phyloP scores from a whole-genome alignment of 1,140 invertebrate species.

The Rhynchophorus ferrugineus region DNA sequence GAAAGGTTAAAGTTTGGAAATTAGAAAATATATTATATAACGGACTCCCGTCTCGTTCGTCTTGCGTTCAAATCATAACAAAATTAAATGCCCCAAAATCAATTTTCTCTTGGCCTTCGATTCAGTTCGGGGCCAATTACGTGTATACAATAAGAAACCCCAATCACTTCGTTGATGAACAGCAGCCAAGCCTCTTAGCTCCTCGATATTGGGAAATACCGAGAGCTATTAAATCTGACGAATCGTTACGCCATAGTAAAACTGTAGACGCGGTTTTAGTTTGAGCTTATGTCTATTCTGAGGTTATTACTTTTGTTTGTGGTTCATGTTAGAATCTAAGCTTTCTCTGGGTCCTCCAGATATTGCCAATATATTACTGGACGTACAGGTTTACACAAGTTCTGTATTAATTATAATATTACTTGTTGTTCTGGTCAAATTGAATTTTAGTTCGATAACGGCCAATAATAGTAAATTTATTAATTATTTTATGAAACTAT shows the following conservation, averaged over 20 bases:
- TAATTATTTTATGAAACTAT: too few relatives aligned
- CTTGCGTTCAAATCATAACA: background rate
- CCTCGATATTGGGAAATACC: background rate
- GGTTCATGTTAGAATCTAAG: too few relatives aligned
- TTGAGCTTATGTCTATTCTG: too few relatives aligned
- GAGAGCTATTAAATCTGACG: background rate
- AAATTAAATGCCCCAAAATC: background rate
- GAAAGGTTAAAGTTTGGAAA: background rate
- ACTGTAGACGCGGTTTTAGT: background rate
- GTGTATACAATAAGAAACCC: slow-evolving; percentile 2
- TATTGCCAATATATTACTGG: too few relatives aligned
- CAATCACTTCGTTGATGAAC: background rate
- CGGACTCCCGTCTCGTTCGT: background rate
- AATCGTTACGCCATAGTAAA: too few relatives aligned
- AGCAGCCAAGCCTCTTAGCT: background rate
- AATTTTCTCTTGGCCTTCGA: background rate
- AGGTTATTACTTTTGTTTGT: too few relatives aligned
- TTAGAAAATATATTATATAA: background rate
- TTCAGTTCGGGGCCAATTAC: background rate
- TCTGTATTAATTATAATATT: too few relatives aligned
- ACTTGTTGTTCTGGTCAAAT: too few relatives aligned
- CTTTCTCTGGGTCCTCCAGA: too few relatives aligned
- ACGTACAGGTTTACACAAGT: too few relatives aligned
- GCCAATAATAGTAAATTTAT: too few relatives aligned
- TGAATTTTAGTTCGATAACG: too few relatives aligned